Evolutionary conservation across 2,888 invertebrate genomes (phyloP).

Genomic region (Sisyra terminalis): DNA sequence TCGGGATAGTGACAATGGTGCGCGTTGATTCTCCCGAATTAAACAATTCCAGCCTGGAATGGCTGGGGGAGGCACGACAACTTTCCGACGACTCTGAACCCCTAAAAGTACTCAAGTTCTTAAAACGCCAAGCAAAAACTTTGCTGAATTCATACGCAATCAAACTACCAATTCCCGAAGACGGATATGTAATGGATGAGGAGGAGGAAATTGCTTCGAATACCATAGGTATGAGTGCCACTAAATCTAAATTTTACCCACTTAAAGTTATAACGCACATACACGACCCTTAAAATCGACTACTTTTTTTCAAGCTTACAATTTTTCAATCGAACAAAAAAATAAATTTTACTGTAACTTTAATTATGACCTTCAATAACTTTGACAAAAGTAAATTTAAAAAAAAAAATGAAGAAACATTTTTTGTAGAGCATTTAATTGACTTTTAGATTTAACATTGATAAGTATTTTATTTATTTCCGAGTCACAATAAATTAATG

Average conservation of each 20-base stretch:
- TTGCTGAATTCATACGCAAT: conserved; percentile 19
- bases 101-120: conserved; percentile 20
- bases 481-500: too few species aligned
- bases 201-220: conserved; percentile 11
- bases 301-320: too few species aligned
- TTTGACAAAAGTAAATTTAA: too few species aligned
- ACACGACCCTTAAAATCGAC: too few species aligned
- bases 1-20: conserved; percentile 17
- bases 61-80: conserved; percentile 13
- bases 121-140: conserved; percentile 17
- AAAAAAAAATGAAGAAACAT: too few species aligned
- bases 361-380: too few species aligned
- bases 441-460: too few species aligned
- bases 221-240: not conserved
- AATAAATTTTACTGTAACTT: too few species aligned
- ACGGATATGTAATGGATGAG: conserved; percentile 15
- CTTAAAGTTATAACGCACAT: too few species aligned
- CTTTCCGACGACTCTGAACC: conserved; percentile 17
- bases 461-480: too few species aligned
- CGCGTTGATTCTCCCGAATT: conserved; percentile 9
- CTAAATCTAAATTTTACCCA: not conserved
- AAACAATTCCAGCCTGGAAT: not conserved
- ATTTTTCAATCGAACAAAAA: too few species aligned
- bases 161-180: conserved; percentile 18
- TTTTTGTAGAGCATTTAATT: too few species aligned